phyloP scores from a whole-genome alignment of 2,888 invertebrate genomes.

The Protodeltote pygarga region DNA sequence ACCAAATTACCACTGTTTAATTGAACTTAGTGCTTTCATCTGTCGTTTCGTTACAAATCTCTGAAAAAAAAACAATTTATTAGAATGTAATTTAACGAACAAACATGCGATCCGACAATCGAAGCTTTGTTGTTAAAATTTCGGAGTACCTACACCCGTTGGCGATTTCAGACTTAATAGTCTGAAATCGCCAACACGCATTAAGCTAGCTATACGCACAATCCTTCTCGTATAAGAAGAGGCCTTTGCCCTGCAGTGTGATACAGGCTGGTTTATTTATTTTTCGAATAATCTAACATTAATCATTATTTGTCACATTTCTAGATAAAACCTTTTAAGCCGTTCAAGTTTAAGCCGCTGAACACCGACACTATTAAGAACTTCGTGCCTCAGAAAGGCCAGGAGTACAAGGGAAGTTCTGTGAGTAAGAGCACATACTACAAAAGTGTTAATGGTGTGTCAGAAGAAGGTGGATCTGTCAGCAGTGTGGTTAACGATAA shows the following conservation, averaged over 20 bases:
- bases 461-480: constrained; percentile 11
- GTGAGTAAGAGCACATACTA: background rate
- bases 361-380: constrained; percentile 14
- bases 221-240: no score
- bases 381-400: constrained; percentile 11
- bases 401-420: background rate
- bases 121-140: no score
- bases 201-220: no score
- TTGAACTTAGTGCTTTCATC: no score
- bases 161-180: no score
- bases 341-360: background rate
- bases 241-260: background rate
- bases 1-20: no score
- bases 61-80: no score
- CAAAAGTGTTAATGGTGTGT: constrained; percentile 21
- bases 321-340: constrained; percentile 11
- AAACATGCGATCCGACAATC: no score
- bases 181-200: no score
- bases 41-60: no score
- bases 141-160: no score
- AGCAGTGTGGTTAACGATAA: constrained; percentile 20
- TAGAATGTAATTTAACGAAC: no score
- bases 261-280: background rate
- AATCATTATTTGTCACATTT: background rate
- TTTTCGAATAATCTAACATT: background rate